Evolutionary conservation across 2,113 vertebrate genomes (phyloP).

Genomic region (Butorides virescens): DNA sequence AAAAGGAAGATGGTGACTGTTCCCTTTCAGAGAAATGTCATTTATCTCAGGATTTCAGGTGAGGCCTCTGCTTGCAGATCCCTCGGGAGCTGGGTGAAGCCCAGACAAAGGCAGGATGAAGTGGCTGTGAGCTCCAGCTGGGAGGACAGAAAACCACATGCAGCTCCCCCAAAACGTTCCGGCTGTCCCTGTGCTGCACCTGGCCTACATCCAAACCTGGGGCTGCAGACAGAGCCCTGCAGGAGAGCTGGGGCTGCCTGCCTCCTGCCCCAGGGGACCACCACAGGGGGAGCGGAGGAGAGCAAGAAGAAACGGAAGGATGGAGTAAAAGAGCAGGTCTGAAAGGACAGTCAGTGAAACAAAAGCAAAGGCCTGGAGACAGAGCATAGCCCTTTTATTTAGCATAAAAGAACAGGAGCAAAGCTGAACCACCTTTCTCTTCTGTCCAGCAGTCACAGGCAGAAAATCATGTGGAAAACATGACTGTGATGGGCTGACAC

Average conservation of each 20-base stretch:
- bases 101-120: background rate
- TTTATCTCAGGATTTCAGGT: background rate
- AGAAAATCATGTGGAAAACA: background rate
- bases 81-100: background rate
- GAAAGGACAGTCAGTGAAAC: background rate
- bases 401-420: background rate
- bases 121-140: background rate
- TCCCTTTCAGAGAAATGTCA: background rate
- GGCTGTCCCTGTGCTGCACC: fast-evolving
- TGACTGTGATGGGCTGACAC: background rate
- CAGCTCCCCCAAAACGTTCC: background rate
- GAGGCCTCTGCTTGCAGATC: background rate
- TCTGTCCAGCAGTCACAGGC: background rate
- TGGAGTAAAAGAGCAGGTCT: background rate
- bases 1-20: background rate
- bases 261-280: background rate
- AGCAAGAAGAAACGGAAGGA: background rate
- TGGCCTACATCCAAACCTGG: fast-evolving
- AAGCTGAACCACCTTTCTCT: background rate
- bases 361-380: background rate
- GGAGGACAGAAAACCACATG: background rate
- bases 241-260: background rate
- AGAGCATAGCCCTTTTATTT: background rate
- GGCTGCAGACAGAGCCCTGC: background rate
- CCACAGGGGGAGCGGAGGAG: background rate